These are phyloP conservation scores for Zosterops borbonicus DNA, from an alignment of 2,113 vertebrate genomes.

Conservation along the genomic window DNA sequence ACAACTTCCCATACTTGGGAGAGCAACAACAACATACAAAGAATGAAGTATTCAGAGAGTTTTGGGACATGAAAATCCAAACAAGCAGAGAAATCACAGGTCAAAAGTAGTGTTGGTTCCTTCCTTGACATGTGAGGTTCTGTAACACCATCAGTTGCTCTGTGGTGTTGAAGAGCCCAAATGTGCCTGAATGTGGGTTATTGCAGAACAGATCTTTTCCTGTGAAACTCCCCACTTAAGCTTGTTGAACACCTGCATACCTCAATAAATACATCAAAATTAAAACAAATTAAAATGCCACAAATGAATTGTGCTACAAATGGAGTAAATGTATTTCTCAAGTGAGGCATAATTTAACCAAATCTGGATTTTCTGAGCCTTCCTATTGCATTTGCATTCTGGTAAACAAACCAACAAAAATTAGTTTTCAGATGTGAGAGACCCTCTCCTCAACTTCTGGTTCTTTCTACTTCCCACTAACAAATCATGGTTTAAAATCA, in stretches of 20 bases:
- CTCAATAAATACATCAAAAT: not conserved
- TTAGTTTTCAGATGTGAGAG: not conserved
- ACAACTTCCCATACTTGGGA: not conserved
- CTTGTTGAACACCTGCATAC: not conserved
- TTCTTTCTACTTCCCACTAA: not conserved
- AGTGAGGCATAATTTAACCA: not conserved
- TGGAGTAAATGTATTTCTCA: not conserved
- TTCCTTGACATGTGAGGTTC: not conserved
- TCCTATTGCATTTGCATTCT: not conserved
- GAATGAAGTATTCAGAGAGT: not conserved
- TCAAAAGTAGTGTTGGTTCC: not conserved
- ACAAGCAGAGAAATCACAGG: not conserved
- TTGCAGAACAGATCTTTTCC: not conserved
- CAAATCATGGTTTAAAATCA: not conserved
- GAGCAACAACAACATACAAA: not conserved
- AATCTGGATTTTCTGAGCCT: not conserved
- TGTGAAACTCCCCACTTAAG: not conserved
- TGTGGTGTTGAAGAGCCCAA: not conserved
- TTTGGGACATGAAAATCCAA: not conserved
- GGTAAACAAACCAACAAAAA: not conserved
- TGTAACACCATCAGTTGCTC: not conserved
- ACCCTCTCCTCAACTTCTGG: not conserved
- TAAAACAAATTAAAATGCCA: not conserved
- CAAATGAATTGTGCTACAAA: not conserved
- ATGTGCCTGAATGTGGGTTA: accelerated